Evolutionary conservation across 2,797 vertebrate genomes (phyloP), one percentile per base, ranked within the genome.

Genomic region (Notoglanidium macrostoma): DNA sequence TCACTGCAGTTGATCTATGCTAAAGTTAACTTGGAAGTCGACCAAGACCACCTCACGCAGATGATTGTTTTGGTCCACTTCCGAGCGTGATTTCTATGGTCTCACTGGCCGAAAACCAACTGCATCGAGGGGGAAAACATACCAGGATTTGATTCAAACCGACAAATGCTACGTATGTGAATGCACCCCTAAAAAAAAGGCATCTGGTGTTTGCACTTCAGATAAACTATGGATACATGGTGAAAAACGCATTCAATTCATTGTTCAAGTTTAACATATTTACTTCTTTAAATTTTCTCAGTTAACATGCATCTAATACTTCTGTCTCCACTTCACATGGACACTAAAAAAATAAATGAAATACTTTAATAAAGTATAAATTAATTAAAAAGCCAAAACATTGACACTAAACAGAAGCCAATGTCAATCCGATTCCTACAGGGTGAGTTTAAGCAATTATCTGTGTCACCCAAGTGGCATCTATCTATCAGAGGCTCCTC

Each of bases 11-110:
- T 49, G 17, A 82, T 49, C 14, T 49, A 32, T 7, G 35, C 77
- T 17, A 44, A 82, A 49, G 8, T 49, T 82, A 1, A 65, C 26
- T 82, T 82, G 80, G 40, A 67, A 82, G 80, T 67, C 26, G 14
- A 82, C 8, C 26, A 82, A 82, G 61, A 51, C 23, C 57, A 81
- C 35, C 35, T 67, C 59, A 44, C 55, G 32, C 40, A 63, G 15
- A 49, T 0, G 1, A 46, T 19, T 81, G 35, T 65, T 65, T 65
- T 65, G 59, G 79, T 82, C 61, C 26, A 65, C 21, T 1, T 80
- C 54, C 2, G 10, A 26, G 32, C 55, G 51, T 80, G 55, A 59
- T 61, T 79, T 59, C 55, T 40, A 32, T 79, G 77, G 59, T 55
- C 49, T 77, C 32, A 78, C 74, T 77, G 44, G 49, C 49, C 49